Conservation (phyloP, 2,797 vertebrate species). For the Vireo griseus region DNA sequence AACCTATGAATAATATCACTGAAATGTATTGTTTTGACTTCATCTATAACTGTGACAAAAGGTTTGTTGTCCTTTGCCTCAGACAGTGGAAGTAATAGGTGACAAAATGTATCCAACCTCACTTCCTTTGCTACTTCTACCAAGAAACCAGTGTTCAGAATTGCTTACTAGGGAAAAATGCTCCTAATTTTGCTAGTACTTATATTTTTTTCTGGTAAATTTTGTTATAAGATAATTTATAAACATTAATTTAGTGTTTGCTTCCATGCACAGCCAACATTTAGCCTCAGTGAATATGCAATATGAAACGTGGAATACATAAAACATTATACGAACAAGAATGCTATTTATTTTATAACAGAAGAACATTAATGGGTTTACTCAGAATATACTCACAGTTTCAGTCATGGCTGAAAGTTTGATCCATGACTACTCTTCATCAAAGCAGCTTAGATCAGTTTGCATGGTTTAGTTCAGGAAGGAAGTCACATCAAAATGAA, state of each 20-base stretch:
- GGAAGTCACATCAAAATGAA: neutral
- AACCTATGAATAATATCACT: neutral
- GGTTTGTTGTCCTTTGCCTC: neutral
- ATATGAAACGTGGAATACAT: neutral
- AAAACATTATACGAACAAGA: neutral
- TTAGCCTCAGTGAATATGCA: neutral
- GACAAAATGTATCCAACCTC: neutral
- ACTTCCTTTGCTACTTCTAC: neutral
- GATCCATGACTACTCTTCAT: neutral
- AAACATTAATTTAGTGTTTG: neutral
- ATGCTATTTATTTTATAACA: neutral
- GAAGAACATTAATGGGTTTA: neutral
- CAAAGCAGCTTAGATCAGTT: neutral
- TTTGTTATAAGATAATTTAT: neutral
- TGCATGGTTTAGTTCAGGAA: neutral
- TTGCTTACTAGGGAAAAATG: neutral
- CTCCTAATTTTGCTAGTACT: neutral
- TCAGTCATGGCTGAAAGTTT: neutral
- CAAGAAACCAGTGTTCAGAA: neutral
- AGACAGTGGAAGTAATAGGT: neutral
- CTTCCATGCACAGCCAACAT: neutral
- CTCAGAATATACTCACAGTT: neutral
- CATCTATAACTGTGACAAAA: neutral
- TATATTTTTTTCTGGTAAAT: neutral
- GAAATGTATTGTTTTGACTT: neutral